Conservation (phyloP, 1,140 invertebrate species). For the Camponotus pennsylvanicus region DNA sequence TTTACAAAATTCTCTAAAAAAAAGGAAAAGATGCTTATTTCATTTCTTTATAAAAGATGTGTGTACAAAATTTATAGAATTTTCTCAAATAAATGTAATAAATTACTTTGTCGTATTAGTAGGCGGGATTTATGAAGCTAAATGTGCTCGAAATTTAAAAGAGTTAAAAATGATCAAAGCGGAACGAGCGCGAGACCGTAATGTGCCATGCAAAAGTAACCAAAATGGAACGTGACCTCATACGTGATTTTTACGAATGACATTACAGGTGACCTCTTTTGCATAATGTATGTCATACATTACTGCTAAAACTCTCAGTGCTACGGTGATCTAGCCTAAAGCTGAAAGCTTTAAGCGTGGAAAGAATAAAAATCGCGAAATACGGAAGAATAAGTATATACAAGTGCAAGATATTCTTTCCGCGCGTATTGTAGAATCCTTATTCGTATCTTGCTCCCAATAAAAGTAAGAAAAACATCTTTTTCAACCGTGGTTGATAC, state of each 20-base stretch:
- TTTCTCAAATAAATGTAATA: background rate
- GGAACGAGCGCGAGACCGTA: background rate
- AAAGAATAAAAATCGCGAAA: constrained; percentile 57
- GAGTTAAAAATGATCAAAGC: constrained; percentile 45
- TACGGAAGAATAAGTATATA: constrained; percentile 32
- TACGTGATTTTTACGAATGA: constrained; percentile 55
- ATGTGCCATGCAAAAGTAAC: constrained; percentile 30
- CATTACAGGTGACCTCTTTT: constrained; percentile 58
- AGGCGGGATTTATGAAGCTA: constrained; percentile 33
- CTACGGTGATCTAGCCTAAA: constrained; percentile 1
- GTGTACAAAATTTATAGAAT: constrained; percentile 20
- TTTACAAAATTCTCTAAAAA: constrained; percentile 10
- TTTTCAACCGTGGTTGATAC: constrained; percentile 3
- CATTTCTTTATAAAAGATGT: background rate
- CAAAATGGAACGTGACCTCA: constrained; percentile 53
- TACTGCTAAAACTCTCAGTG: constrained; percentile 37
- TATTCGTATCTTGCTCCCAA: constrained; percentile 23
- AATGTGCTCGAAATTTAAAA: constrained; percentile 40
- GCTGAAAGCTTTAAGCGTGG: constrained; percentile 58
- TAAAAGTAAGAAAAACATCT: constrained; percentile 12
- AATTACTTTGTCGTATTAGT: constrained; percentile 1
- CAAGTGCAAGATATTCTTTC: constrained; percentile 36
- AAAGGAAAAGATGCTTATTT: background rate
- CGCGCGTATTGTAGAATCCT: constrained; percentile 16
- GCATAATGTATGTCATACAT: constrained; percentile 60